Evolutionary conservation across 2,113 vertebrate genomes (phyloP), one percentile per base, ranked within the genome.

Genomic region (Xiphorhynchus elegans): DNA sequence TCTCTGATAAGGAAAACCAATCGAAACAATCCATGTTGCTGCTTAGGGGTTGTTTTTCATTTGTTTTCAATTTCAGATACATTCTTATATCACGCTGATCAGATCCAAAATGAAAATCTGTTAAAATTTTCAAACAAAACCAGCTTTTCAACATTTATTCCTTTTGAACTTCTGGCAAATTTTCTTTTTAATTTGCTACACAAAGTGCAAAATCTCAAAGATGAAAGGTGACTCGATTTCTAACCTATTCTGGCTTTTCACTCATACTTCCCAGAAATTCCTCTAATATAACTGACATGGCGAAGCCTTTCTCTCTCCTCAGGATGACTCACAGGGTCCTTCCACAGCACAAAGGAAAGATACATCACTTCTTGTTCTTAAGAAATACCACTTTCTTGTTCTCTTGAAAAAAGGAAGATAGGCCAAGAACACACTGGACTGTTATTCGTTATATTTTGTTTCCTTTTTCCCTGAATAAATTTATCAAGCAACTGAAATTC

Each of bases 301-400:
- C 60, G 18, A 86, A 81, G 46, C 14, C 40, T 73, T 42, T 82
- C 67, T 78, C 31, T 63, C 67, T 80, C 29, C 18, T 68, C 29
- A 66, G 47, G 33, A 94, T 86, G 89, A 96, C 82, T 95, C 90
- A 94, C 79, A 74, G 29, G 24, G 63, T 91, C 55, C 67, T 87
- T 95, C 46, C 44, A 88, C 13, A 59, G 81, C 29, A 62, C 44
- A 88, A 80, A 79, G 31, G 8, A 68, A 64, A 87, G 29, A 86
- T 15, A 46, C 1, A 94, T 66, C 68, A 85, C 29, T 88, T 68
- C 33, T 90, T 89, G 62, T 79, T 93, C 80, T 94, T 89, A 69
- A 94, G 60, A 87, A 95, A 44, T n/a, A 91, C 5, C 35, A 63
- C 69, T 92, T 85, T 91, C 77, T 76, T 19, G 13, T 85, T 79